Conservation (phyloP, 2,797 vertebrate genomes). For the Crocidura indochinensis region DNA sequence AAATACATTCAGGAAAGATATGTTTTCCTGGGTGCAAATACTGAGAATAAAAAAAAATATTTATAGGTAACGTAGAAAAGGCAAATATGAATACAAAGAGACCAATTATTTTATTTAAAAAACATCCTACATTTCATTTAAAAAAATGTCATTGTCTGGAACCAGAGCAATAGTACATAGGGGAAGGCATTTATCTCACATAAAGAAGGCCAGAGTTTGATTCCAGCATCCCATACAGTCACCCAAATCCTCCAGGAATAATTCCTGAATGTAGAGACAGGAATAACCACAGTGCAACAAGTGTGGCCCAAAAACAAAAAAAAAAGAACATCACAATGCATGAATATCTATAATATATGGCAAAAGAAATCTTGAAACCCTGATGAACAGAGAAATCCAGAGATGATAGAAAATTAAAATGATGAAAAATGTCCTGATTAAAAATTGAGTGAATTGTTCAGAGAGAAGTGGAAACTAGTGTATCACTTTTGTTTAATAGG, state of each 20-base stretch:
- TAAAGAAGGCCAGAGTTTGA: too few species aligned
- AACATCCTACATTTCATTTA: background rate
- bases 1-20: background rate
- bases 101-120: constrained; percentile 2
- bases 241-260: too few species aligned
- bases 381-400: background rate
- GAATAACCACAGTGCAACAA: too few species aligned
- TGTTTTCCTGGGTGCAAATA: background rate
- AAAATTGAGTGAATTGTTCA: background rate
- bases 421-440: background rate
- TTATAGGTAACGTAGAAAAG: constrained; percentile 19
- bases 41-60: background rate
- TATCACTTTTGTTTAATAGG: too few species aligned
- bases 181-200: too few species aligned
- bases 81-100: background rate
- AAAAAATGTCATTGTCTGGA: background rate
- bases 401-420: background rate
- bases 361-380: background rate
- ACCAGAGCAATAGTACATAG: too few species aligned
- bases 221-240: too few species aligned
- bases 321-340: background rate
- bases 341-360: background rate
- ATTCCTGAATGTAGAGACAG: too few species aligned
- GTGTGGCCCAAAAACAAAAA: too few species aligned
- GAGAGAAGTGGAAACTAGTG: background rate